Conservation (phyloP, 2,113 vertebrate genomes). For the Thalassoma bifasciatum region DNA sequence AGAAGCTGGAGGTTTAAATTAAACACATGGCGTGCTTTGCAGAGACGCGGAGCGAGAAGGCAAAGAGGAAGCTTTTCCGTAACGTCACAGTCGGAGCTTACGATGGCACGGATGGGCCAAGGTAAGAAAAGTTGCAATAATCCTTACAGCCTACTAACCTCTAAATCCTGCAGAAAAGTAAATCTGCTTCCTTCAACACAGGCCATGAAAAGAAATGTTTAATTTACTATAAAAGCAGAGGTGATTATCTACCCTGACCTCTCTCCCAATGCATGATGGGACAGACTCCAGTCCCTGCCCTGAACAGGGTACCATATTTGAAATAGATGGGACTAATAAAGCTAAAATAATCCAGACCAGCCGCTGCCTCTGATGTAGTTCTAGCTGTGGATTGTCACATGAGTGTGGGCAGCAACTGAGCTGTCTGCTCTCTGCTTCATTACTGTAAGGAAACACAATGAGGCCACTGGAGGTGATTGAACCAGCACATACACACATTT, state of each 20-base stretch:
- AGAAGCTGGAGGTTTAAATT: conserved; percentile 33
- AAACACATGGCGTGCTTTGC: conserved; percentile 62
- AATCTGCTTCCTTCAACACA: neutral
- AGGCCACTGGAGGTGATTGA: conserved; percentile 38
- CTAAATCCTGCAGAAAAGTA: neutral
- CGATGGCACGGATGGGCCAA: conserved; percentile 91
- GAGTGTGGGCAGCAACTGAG: conserved; percentile 49
- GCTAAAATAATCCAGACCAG: conserved; percentile 23
- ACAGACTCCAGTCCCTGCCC: neutral
- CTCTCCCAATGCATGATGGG: conserved; percentile 14
- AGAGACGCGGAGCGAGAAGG: conserved; percentile 92
- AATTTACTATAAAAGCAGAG: neutral
- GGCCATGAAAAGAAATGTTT: no score
- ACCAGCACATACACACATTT: conserved; percentile 30
- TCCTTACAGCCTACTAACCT: neutral
- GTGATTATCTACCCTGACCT: neutral
- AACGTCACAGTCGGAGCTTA: conserved; percentile 96
- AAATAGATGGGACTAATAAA: conserved; percentile 13
- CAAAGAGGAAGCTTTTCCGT: conserved; percentile 92
- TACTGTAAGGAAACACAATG: conserved; percentile 22
- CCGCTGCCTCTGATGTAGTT: conserved; percentile 24
- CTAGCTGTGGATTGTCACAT: conserved; percentile 30
- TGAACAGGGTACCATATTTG: conserved; percentile 1
- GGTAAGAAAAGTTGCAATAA: conserved; percentile 74
- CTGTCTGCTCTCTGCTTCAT: conserved; percentile 27